These are phyloP conservation scores for Drosophila atripex DNA, from an alignment of 2,888 invertebrate species.

Conservation along the genomic window DNA sequence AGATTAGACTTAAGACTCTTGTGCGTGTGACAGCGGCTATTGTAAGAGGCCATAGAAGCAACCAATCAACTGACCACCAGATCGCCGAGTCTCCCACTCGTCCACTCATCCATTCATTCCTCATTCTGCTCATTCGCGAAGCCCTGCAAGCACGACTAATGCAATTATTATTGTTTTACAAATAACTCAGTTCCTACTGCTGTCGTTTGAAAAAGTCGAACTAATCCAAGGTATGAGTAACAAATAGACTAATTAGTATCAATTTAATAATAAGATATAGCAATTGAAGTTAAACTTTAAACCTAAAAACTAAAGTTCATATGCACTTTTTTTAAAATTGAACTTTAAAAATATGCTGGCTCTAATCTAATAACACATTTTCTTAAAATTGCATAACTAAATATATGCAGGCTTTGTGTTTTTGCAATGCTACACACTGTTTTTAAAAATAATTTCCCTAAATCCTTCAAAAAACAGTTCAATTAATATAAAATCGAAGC, in stretches of 20 bases:
- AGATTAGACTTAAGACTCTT: constrained; percentile 97
- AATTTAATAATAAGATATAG: neutral
- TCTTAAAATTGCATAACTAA: too few species aligned
- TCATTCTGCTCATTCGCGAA: constrained; percentile 4
- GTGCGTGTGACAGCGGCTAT: constrained; percentile 99
- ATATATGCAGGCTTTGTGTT: too few species aligned
- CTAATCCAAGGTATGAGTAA: neutral
- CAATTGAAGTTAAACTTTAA: neutral
- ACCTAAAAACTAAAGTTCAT: neutral
- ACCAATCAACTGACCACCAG: constrained; percentile 16
- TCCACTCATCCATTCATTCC: neutral
- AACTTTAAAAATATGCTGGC: neutral
- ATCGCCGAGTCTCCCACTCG: neutral
- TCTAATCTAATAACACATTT: too few species aligned
- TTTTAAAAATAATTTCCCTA: too few species aligned
- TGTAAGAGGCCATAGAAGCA: constrained; percentile 87
- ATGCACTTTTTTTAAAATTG: neutral
- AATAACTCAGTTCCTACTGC: neutral
- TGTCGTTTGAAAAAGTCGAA: neutral
- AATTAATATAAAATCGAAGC: too few species aligned
- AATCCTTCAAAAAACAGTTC: too few species aligned
- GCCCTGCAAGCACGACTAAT: constrained; percentile 11
- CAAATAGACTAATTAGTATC: neutral
- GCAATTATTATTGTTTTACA: constrained; percentile 11
- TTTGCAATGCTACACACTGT: too few species aligned